phyloP scores from a whole-genome alignment of 2,888 invertebrate species.

The Eupithecia subumbrata region DNA sequence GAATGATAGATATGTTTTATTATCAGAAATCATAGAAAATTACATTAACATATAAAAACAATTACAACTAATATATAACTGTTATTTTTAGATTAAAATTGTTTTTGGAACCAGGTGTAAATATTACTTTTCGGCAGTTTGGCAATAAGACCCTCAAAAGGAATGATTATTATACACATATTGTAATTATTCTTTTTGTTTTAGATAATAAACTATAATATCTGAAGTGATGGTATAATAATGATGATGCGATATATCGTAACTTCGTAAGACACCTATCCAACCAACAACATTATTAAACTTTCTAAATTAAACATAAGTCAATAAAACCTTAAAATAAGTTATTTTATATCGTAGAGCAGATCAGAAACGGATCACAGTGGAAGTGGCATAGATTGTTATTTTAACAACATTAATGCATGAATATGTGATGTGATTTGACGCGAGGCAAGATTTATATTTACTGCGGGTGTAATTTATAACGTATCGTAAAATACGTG shows the following conservation, averaged over 20 bases:
- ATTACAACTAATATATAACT: too few species aligned
- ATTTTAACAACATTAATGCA: slow-evolving; percentile 68
- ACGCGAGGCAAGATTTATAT: slow-evolving; percentile 77
- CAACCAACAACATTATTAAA: background rate
- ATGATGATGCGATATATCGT: too few species aligned
- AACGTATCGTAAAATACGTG: slow-evolving; percentile 69
- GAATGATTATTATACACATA: too few species aligned
- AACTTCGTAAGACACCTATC: background rate
- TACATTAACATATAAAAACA: too few species aligned
- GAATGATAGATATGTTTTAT: too few species aligned
- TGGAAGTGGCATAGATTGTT: slow-evolving; percentile 59
- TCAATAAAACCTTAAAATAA: slow-evolving; percentile 28
- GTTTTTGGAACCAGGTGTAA: background rate
- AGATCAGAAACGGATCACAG: slow-evolving; percentile 48
- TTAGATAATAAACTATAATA: background rate
- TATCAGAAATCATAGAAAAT: too few species aligned
- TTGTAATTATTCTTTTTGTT: too few species aligned
- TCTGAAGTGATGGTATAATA: background rate
- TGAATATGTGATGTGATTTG: slow-evolving; percentile 78
- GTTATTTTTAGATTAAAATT: background rate
- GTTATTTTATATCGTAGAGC: slow-evolving; percentile 25
- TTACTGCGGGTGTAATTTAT: slow-evolving; percentile 79
- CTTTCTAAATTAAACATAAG: slow-evolving; percentile 12
- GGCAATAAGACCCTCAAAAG: background rate
- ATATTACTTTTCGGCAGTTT: background rate